Conservation (phyloP, 2,797 vertebrate species). For the Hemibagrus guttatus region DNA sequence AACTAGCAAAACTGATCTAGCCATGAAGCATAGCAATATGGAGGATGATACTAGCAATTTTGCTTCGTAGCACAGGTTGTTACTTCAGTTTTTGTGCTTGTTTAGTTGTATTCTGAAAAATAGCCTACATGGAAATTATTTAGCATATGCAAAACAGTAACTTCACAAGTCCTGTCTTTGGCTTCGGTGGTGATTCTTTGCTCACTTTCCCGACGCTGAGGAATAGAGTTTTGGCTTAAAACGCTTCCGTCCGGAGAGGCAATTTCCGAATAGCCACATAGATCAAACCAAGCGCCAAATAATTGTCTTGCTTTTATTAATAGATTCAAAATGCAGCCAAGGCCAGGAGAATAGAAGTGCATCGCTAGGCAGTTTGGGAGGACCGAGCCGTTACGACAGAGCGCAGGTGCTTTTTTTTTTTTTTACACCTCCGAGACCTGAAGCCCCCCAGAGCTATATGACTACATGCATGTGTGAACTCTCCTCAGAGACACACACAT, state of each 20-base stretch:
- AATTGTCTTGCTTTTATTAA: constrained; percentile 75
- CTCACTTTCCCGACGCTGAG: constrained; percentile 53
- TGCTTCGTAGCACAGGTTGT: background rate
- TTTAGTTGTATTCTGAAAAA: background rate
- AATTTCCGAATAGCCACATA: constrained; percentile 69
- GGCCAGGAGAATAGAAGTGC: constrained; percentile 67
- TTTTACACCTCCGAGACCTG: constrained; percentile 31
- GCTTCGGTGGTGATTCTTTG: constrained; percentile 49
- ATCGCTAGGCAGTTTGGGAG: constrained; percentile 62
- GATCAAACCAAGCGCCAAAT: constrained; percentile 75
- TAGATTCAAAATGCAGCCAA: constrained; percentile 73
- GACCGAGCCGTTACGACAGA: constrained; percentile 61
- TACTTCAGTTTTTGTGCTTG: background rate
- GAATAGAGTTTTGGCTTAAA: constrained; percentile 62
- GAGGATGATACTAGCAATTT: no score
- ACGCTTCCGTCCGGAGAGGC: constrained; percentile 48
- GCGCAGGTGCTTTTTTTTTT: constrained; percentile 56
- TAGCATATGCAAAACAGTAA: background rate
- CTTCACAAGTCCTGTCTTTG: background rate
- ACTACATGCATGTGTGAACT: background rate
- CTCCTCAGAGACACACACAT: constrained; percentile 34
- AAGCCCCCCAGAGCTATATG: constrained; percentile 20
- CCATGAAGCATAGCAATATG: background rate
- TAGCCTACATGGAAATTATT: background rate
- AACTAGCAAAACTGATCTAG: background rate